Evolutionary conservation across 2,888 invertebrate genomes (phyloP).

Genomic region (Ypsolopha sequella): DNA sequence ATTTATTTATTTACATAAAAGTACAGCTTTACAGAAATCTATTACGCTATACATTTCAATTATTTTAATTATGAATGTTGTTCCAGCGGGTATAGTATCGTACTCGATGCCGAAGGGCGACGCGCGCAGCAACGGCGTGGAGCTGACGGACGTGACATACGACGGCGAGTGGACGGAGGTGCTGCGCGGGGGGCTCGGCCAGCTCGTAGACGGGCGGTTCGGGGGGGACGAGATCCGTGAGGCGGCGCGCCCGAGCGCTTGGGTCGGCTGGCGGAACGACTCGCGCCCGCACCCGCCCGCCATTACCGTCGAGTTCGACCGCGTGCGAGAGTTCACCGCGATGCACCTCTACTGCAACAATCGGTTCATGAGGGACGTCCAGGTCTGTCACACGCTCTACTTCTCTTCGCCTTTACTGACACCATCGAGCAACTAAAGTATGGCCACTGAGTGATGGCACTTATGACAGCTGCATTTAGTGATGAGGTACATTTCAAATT

Average conservation of each 20-base stretch:
- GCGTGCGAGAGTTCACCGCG: slow-evolving; percentile 86
- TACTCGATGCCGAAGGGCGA: slow-evolving; percentile 93
- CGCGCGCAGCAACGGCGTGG: slow-evolving; percentile 82
- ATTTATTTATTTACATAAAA: no score
- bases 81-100: slow-evolving; percentile 86
- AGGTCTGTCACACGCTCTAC: slow-evolving; percentile 59
- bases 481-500: no score
- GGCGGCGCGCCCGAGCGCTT: slow-evolving; percentile 75
- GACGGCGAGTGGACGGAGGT: slow-evolving; percentile 87
- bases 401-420: neutral
- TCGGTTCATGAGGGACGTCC: slow-evolving; percentile 86
- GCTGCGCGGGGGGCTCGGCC: slow-evolving; percentile 84
- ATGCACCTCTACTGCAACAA: slow-evolving; percentile 89
- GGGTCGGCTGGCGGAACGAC: slow-evolving; percentile 94
- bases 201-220: slow-evolving; percentile 84
- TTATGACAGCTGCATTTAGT: no score
- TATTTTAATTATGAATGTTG: no score
- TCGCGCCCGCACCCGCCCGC: slow-evolving; percentile 74
- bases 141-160: slow-evolving; percentile 87
- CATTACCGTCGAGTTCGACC: slow-evolving; percentile 86
- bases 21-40: no score
- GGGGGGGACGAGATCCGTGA: slow-evolving; percentile 77
- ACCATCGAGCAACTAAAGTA: no score
- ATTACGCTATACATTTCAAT: no score
- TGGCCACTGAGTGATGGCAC: no score